Base-by-base conservation (phyloP, 2,113 vertebrate genomes). In the Takifugu flavidus region DNA sequence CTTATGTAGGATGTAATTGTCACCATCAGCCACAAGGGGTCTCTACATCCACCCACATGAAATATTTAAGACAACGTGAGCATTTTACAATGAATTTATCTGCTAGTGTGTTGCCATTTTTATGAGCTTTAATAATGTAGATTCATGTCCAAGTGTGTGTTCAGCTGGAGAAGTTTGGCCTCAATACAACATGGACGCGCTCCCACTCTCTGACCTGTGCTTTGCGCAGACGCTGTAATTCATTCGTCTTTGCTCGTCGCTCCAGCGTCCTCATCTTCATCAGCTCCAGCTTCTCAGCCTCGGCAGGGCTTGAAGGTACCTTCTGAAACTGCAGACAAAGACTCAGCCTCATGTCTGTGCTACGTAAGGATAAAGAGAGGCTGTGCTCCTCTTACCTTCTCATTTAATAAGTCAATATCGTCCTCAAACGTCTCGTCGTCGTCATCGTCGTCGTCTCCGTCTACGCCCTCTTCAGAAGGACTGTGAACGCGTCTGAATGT, bases 141-240 rank as follows among this genome's bases (percentile, higher is more conserved):
- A 46, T 29, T 58, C 14, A 58, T 60, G 13, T 20, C 26, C 11
- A 15, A n/a, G 10, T 44, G 29, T 31, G 29, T 31, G 7, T 31
- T 31, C 29, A 31, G 29, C 3, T 5, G 29, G 29, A 31, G 29
- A 31, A 31, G n/a, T n/a, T 4, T 49, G n/a, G 3, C 15, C 6
- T 6, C 46, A 49, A 49, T 51, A 49, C 49, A 49, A 43, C 13
- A 49, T 15, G 31, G 25, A 42, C 8, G 26, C 25, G 13, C 12
- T 12, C 4, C 13, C 6, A 25, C 3, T 57, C 28, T 46, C 83
- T 75, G 8, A 97, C 96, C 93, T 98, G 95, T 42, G 96, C 96
- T 78, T 89, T 92, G 62, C 89, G 89, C 63, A 98, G 91, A 44
- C 94, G 85, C 53, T 95, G 92, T 72, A 93, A 82, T 78, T 95